These are phyloP conservation scores for Pollimyrus isidori DNA, from an alignment of 2,113 vertebrate species.

Conservation along the genomic window DNA sequence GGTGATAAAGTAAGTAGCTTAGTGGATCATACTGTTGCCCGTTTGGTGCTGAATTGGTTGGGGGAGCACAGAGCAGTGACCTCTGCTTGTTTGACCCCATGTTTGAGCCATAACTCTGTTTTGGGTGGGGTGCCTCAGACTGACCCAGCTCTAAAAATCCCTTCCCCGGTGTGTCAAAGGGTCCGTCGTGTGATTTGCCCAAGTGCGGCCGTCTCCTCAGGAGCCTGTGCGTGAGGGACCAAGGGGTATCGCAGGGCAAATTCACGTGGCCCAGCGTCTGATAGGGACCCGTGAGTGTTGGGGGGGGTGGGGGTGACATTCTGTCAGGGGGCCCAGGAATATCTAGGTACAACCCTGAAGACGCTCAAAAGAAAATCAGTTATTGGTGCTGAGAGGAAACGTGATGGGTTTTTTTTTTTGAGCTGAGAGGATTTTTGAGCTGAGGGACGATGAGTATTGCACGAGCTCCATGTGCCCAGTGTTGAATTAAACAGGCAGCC, in stretches of 20 bases:
- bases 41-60: not conserved
- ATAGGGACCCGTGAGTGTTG: not conserved
- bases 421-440: not conserved
- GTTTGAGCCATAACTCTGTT: not conserved
- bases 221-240: not conserved
- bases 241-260: not conserved
- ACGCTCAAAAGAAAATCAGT: not conserved
- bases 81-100: not conserved
- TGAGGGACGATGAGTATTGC: not conserved
- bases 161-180: not conserved
- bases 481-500: constrained; percentile 5
- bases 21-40: not conserved
- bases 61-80: not conserved
- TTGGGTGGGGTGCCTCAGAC: not conserved
- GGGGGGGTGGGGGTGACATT: not conserved
- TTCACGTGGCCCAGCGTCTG: not conserved
- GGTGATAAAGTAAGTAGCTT: not conserved
- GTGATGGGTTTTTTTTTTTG: not conserved
- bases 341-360: not conserved
- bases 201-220: not conserved
- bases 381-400: not conserved
- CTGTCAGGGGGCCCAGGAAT: not conserved
- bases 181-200: not conserved
- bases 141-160: not conserved
- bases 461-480: not conserved